phyloP scores from a whole-genome alignment of 2,113 vertebrate species.

The Saguinus imperator region DNA sequence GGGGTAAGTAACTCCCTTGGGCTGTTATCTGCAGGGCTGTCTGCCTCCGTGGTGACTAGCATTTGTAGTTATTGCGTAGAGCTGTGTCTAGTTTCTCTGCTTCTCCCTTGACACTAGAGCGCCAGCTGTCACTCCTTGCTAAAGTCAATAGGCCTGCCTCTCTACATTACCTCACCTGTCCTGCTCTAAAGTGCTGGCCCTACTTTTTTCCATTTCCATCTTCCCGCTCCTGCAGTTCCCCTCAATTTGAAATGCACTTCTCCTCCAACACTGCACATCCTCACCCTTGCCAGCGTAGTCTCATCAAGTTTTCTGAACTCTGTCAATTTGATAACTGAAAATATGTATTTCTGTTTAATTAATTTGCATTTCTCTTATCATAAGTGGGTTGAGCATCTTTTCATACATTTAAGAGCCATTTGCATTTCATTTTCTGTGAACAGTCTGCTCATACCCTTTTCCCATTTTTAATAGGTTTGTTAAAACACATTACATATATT shows the following conservation, averaged over 20 bases:
- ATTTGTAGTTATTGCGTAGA: neutral
- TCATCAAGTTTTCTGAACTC: neutral
- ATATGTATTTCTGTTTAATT: neutral
- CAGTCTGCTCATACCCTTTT: constrained; percentile 29
- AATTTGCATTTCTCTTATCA: constrained; percentile 33
- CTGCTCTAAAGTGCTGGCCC: neutral
- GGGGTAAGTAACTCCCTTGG: neutral
- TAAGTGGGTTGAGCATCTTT: constrained; percentile 24
- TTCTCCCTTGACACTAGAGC: neutral
- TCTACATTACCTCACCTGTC: neutral
- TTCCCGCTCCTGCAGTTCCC: neutral
- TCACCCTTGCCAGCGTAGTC: neutral
- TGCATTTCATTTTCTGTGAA: constrained; percentile 51
- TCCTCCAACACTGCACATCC: neutral
- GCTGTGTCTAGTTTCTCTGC: neutral
- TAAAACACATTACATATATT: neutral
- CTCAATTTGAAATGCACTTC: neutral
- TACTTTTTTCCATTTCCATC: neutral
- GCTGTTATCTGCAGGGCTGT: neutral
- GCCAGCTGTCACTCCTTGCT: neutral
- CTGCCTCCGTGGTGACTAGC: neutral
- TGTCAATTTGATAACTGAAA: neutral
- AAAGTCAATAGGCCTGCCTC: neutral
- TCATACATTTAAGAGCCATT: constrained; percentile 35
- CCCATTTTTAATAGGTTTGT: constrained; percentile 34